These are phyloP conservation scores for Drosophila arawakana DNA, from an alignment of 1,140 invertebrate genomes.

Conservation along the genomic window DNA sequence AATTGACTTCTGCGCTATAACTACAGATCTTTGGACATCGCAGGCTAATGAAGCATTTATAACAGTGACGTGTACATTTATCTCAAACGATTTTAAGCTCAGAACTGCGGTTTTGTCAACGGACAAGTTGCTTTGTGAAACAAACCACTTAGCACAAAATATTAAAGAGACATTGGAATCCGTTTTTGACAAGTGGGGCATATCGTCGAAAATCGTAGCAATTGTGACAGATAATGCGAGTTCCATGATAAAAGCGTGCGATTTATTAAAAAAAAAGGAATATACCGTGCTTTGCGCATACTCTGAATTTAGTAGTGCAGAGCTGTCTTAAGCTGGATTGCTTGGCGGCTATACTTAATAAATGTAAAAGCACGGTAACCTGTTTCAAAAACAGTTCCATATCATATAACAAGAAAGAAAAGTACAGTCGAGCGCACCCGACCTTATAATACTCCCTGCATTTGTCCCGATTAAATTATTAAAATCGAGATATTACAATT, in stretches of 20 bases:
- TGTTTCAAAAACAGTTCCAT: too few species aligned
- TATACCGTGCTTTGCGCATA: too few species aligned
- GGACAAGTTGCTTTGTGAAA: slow-evolving; percentile 20
- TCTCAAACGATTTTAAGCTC: slow-evolving; percentile 21
- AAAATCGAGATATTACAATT: too few species aligned
- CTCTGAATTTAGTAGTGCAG: too few species aligned
- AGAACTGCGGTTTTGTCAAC: slow-evolving; percentile 27
- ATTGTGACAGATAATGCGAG: slow-evolving; percentile 30
- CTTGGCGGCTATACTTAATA: too few species aligned
- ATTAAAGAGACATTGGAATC: background rate
- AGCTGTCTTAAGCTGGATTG: too few species aligned
- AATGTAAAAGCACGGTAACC: too few species aligned
- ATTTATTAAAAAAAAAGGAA: background rate
- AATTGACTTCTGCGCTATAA: slow-evolving; percentile 18
- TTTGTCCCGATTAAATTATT: too few species aligned
- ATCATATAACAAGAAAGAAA: too few species aligned
- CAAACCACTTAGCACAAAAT: slow-evolving; percentile 34
- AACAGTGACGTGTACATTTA: slow-evolving; percentile 34
- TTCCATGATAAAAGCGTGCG: slow-evolving; percentile 30
- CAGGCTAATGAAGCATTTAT: slow-evolving; percentile 21
- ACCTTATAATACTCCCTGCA: too few species aligned
- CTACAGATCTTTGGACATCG: slow-evolving; percentile 37
- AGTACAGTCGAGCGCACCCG: too few species aligned
- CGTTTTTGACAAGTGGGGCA: slow-evolving; percentile 34
- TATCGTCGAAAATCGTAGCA: slow-evolving; percentile 3